Percentiles rank a stretch among this genome's conserved stretches.
Conservation (phyloP, 2,888 invertebrate genomes). For the Cheilosia vernalis region DNA sequence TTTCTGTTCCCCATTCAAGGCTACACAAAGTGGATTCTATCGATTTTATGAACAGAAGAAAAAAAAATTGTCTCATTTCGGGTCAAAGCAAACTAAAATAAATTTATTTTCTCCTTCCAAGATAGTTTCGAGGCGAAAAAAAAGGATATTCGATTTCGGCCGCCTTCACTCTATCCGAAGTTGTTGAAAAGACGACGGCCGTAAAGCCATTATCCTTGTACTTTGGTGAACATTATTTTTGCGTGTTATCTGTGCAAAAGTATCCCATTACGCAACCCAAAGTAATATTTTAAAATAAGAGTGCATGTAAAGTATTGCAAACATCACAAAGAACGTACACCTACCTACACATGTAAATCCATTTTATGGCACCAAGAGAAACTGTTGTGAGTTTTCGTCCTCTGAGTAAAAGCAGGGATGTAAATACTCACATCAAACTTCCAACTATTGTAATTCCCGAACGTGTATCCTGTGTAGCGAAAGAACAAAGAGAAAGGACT, state of each 20-base stretch:
- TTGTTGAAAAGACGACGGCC: conserved; percentile 33
- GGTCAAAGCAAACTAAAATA: conserved; percentile 60
- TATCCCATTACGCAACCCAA: conserved; percentile 40
- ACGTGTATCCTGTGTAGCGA: conserved; percentile 42
- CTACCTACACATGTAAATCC: not conserved
- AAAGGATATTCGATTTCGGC: conserved; percentile 45
- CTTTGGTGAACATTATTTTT: conserved; percentile 52
- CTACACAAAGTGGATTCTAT: conserved; percentile 48
- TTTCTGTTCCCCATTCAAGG: conserved; percentile 44
- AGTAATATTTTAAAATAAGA: conserved; percentile 45
- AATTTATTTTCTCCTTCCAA: conserved; percentile 60
- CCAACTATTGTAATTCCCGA: conserved; percentile 46
- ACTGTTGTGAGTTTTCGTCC: conserved; percentile 30
- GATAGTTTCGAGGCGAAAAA: conserved; percentile 53
- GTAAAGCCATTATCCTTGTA: conserved; percentile 56
- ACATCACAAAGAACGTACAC: conserved; percentile 1
- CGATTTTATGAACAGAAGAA: conserved; percentile 39
- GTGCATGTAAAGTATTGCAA: conserved; percentile 26
- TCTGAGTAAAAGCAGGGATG: not conserved
- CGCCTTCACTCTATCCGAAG: conserved; percentile 49
- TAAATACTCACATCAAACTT: conserved; percentile 49
- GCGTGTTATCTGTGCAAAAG: conserved; percentile 58
- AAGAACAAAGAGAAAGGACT: conserved; percentile 31
- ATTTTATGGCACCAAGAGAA: conserved; percentile 24
- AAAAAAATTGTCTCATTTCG: conserved; percentile 30